Evolutionary conservation across 2,888 invertebrate genomes (phyloP), one percentile per base, ranked within the genome.

Genomic region (Philereme vetulata): DNA sequence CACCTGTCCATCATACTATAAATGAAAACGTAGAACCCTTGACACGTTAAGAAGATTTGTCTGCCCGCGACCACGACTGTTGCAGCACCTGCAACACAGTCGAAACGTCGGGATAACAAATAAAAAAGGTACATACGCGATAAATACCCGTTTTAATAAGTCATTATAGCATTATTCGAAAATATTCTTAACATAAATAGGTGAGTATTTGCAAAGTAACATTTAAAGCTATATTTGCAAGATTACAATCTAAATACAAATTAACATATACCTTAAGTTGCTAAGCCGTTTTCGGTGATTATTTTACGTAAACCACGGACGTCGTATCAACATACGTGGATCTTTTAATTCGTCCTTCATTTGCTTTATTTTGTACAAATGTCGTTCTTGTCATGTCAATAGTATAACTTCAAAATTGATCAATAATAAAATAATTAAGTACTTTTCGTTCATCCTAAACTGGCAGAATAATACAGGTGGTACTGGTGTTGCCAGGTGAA

Each of bases 141-240:
- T 21, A 21, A 21, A 21, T 21, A 21, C 21, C 21, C 21, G 21
- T 21, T 21, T 36, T 9, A 42, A 42, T 9, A 2, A 42, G 42
- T 42, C 3, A 4, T 9, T n/a, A 11, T 43, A 2, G 33, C 34
- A 10, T 34, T 34, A 54, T 54, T 54, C 32, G 40, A 40, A 56
- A 51, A 36, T 51, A 50, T 46, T 45, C 7, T 40, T 36, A 34
- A 2, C 5, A 10, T 21, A 21, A 21, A 9, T 38, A 0, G 36
- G 56, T 56, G 56, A 56, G 56, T 56, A 51, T 56, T 56, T 51
- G 56, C 56, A 50, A 51, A 51, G 51, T 45, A 44, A 56, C 40
- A 54, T 54, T 40, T 47, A 46, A 6, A 36, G 36, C 33, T 45
- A 11, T 34, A 35, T 43, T 11, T 53, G 45, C 36, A 46, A 40